Base-by-base conservation (phyloP, 1,140 invertebrate genomes). In the Leguminivora glycinivorella region DNA sequence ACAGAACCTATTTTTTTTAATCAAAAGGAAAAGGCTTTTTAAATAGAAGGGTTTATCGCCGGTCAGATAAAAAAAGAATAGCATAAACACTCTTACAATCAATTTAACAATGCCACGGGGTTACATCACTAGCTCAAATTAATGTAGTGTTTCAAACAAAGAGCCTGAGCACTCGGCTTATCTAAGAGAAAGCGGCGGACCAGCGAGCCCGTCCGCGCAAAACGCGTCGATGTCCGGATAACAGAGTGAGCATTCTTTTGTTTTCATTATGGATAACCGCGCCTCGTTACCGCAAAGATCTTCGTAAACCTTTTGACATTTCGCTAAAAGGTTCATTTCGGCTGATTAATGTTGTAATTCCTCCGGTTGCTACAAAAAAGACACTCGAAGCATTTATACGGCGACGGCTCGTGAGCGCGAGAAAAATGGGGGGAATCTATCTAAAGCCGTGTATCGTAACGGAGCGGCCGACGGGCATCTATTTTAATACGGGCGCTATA, bases 251-350 rank as follows among this genome's bases (percentile, higher is more conserved):
- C 78, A 81, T 82, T 85, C 85, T 87, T 88, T 89, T 88, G 82
- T 88, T 87, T 83, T 77, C 75, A 80, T 75, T 72, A 79, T 70
- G 79, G 73, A 76, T 84, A 82, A 83, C 75, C 80, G 72, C 74
- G 70, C 69, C 81, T 80, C 83, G 80, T 84, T 83, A 83, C 74
- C 71, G 71, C 78, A 34, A 75, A 82, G 79, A 87, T 84, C 78
- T 82, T 72, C 75, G 81, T 82, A 85, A 88, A 82, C 83, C 83
- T 89, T 89, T 87, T 89, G 87, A 91, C 83, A 83, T 88, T 89
- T 82, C 84, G 82, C 82, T 91, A 88, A 91, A 89, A 89, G 84
- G 84, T 89, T 89, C 82, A 87, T 89, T 87, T 89, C 80, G 69
- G 73, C 79, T 87, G 86, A 88, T 86, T 89, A 85, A 91, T 89